Base-by-base conservation (phyloP, 2,797 vertebrate genomes). In the Tauraco hartlaubi region DNA sequence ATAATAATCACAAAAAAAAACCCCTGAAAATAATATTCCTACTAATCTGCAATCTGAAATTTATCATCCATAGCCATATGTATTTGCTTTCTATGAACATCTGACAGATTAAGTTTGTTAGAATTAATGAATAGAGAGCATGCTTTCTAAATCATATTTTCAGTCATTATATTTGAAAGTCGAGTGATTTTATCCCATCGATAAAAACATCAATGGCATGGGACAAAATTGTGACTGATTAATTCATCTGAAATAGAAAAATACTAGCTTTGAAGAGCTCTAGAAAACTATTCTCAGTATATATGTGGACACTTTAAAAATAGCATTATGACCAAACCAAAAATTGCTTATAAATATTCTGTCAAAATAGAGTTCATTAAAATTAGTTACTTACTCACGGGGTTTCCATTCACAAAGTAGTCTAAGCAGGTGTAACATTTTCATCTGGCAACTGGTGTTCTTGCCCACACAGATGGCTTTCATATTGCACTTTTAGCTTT, bases 1-100 rank as follows among this genome's bases (percentile, higher is more conserved):
- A 49, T 93, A 49, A 11, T 46, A 74, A 85, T 82, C 31, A 82
- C 28, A 46, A 37, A 54, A 76, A 15, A 28, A 11, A 22, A 2
- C 1, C 2, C 5, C 3, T 14, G 33, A 72, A 63, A 12, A 39
- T 56, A 64, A 48, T 8, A 68, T 8, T 43, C 35, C 28, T 74
- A 52, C 41, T 87, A 46, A 89, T 79, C 82, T 91, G 29, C 31
- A 79, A 48, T 66, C 39, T 82, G 63, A 95, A 94, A 67, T 96
- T 72, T 95, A 90, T 91, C 56, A 83, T 44, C 64, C 82, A 54
- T 51, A 85, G 23, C 75, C 78, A 64, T 83, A 52, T 80, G 61
- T 39, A 52, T 90, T 76, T 94, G 44, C 28, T 95, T 76, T 80
- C 74, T 56, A 44, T 25, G 31, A 94, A 43, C 28, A 77, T 80